Evolutionary conservation across 2,888 invertebrate genomes (phyloP).

Genomic region (Tetanocera ferruginea): DNA sequence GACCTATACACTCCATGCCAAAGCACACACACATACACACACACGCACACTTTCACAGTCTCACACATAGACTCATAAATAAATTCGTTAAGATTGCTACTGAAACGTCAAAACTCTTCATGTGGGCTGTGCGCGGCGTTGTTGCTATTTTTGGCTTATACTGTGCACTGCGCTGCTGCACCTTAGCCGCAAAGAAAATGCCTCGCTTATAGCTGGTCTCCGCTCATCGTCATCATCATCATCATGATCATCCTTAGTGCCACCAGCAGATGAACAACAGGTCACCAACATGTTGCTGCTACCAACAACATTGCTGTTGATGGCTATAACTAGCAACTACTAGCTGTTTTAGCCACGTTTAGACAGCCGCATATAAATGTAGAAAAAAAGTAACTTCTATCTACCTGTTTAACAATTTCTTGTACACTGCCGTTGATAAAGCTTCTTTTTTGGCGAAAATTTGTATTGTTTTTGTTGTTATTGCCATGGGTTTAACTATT

Average conservation of each 20-base stretch:
- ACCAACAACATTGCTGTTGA: constrained; percentile 6
- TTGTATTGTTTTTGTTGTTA: not conserved
- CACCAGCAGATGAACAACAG: constrained; percentile 24
- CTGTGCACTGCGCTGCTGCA: constrained; percentile 5
- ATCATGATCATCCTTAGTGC: not conserved
- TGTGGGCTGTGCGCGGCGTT: constrained; percentile 24
- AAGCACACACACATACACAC: not conserved
- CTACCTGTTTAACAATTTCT: constrained; percentile 28
- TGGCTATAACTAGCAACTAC: not conserved
- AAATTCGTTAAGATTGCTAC: constrained; percentile 1
- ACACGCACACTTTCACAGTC: not conserved
- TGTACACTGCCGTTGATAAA: not conserved
- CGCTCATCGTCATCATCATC: constrained; percentile 2
- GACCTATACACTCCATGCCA: constrained; percentile 33
- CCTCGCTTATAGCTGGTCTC: not conserved
- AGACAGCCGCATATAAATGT: not conserved
- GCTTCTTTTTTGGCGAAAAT: constrained; percentile 21
- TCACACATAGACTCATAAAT: not conserved
- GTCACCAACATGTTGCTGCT: constrained; percentile 24
- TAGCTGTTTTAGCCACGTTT: not conserved
- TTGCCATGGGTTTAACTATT: constrained; percentile 3
- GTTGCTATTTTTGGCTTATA: constrained; percentile 19
- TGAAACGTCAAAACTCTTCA: constrained; percentile 32
- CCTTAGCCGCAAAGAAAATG: constrained; percentile 20
- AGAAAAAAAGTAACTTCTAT: not conserved